A percentile compares a stretch with the other conserved stretches of the same genome.
These are phyloP conservation scores for Scleropages formosus DNA, from an alignment of 2,797 vertebrate genomes.

Conservation along the genomic window DNA sequence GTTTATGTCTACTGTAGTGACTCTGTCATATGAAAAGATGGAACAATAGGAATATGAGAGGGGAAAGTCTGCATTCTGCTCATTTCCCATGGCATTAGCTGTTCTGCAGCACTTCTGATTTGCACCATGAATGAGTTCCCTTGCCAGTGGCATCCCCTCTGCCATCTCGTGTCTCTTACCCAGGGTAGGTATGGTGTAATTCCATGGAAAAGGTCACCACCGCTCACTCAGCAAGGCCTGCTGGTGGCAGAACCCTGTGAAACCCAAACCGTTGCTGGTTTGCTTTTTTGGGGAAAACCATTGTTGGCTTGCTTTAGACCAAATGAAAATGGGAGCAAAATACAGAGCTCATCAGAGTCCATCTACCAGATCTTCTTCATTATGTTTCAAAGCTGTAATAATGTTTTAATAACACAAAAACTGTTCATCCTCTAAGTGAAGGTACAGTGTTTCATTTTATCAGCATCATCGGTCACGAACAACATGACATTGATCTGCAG, in stretches of 20 bases:
- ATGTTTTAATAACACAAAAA: no score
- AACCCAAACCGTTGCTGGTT: not conserved
- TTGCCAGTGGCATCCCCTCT: not conserved
- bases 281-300: not conserved
- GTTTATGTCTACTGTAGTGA: no score
- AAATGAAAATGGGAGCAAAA: not conserved
- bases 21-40: not conserved
- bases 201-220: not conserved
- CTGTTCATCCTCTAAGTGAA: no score
- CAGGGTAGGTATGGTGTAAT: conserved; percentile 1
- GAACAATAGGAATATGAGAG: not conserved
- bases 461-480: no score
- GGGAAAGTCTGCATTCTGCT: not conserved
- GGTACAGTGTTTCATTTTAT: no score
- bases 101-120: not conserved
- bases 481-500: not conserved
- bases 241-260: not conserved
- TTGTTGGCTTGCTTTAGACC: not conserved
- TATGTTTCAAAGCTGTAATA: no score
- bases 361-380: not conserved
- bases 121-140: not conserved
- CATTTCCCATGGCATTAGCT: not conserved
- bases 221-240: not conserved
- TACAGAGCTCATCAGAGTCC: not conserved
- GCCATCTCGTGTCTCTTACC: not conserved